Percentiles rank a stretch among this genome's conserved stretches.
Evolutionary conservation across 2,888 invertebrate genomes (phyloP).

Genomic region (Stratiomys singularior): DNA sequence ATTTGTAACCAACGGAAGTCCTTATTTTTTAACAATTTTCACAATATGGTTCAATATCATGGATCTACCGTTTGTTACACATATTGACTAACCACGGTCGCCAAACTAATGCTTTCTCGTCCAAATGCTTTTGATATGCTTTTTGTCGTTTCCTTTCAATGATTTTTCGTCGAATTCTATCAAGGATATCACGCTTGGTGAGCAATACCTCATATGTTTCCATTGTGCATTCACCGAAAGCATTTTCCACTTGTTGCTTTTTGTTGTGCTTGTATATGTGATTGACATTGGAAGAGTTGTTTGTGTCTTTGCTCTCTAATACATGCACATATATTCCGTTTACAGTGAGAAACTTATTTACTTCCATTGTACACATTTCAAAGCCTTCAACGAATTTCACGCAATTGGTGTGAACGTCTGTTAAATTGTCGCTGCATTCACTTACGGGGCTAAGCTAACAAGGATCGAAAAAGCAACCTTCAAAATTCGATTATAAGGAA

Average conservation of each 20-base stretch:
- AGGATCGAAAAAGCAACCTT: background rate
- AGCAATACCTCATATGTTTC: background rate
- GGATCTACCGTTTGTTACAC: background rate
- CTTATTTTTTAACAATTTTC: no score
- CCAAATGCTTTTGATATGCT: background rate
- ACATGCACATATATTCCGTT: constrained; percentile 34
- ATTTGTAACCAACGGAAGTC: no score
- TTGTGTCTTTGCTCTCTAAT: background rate
- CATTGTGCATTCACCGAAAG: background rate
- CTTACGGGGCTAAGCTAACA: background rate
- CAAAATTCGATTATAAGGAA: background rate
- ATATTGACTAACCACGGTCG: constrained; percentile 33
- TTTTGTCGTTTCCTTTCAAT: constrained; percentile 32
- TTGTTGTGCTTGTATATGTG: background rate
- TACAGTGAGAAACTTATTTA: constrained; percentile 19
- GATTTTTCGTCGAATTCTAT: constrained; percentile 33
- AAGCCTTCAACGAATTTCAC: constrained; percentile 13
- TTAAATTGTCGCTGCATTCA: background rate
- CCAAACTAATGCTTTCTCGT: background rate
- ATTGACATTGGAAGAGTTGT: constrained; percentile 7
- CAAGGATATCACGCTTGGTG: constrained; percentile 36
- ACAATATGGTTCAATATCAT: no score
- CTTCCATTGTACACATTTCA: constrained; percentile 31
- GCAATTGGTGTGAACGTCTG: background rate
- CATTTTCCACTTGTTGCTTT: background rate